phyloP scores from a whole-genome alignment of 2,113 vertebrate genomes.

The Tichodroma muraria region DNA sequence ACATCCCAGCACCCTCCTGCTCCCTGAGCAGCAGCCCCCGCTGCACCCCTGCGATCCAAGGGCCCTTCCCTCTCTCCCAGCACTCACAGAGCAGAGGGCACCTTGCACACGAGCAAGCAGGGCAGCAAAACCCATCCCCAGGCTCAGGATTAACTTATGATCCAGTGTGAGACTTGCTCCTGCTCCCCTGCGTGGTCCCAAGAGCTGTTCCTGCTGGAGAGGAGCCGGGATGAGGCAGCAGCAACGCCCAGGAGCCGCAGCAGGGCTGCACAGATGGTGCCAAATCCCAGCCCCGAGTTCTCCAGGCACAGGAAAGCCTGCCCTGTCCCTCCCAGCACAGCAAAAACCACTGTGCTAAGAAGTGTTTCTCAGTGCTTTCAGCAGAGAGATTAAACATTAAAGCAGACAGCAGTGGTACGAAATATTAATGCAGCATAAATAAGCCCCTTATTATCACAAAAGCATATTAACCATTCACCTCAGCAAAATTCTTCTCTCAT shows the following conservation, averaged over 20 bases:
- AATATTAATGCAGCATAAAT: neutral
- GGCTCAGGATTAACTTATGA: neutral
- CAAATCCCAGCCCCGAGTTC: neutral
- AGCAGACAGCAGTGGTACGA: neutral
- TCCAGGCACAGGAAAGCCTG: neutral
- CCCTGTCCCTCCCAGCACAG: neutral
- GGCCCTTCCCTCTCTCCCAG: fast-evolving
- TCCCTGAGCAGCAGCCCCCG: neutral
- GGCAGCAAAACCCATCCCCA: neutral
- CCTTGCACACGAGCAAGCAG: neutral
- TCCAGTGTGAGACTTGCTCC: neutral
- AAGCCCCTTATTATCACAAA: neutral
- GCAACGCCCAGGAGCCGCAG: neutral
- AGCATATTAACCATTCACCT: neutral
- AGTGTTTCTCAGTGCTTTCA: neutral
- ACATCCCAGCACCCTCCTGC: neutral
- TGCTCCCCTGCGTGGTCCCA: neutral
- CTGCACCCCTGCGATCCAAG: neutral
- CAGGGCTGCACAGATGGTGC: fast-evolving
- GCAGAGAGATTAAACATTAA: neutral
- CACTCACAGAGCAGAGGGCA: neutral
- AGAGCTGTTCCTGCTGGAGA: neutral
- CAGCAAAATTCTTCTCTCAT: neutral
- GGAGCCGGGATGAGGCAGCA: no score
- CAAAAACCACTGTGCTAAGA: neutral